Evolutionary conservation across 2,888 invertebrate species (phyloP), one percentile per base, ranked within the genome.

Genomic region (Acronicta alni): DNA sequence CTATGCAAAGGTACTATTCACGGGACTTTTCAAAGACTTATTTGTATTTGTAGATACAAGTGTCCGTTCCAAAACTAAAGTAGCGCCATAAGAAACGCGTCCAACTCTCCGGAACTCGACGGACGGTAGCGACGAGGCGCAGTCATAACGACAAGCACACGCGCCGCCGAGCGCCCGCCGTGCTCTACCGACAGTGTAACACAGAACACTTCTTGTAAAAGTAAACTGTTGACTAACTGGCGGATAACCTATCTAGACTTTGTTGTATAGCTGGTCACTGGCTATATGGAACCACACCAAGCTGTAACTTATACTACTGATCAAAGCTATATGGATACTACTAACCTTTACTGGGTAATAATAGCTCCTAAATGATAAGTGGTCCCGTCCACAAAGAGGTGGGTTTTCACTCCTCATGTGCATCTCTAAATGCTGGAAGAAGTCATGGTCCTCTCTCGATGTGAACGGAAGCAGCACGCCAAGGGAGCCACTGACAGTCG

Each of bases 371-470:
- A 97, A 99, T 0, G 99, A 98, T 26, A 99, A 95, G 89, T 99
- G 99, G 90, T 99, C 99, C 17, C 99, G 95, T 0, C 99, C 99
- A 91, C 99, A 99, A 0, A 99, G 92, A 0, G 99, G 99, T 0
- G 99, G 96, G 90, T 99, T 97, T 89, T 99, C 99, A 70, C 98
- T 98, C 51, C 99, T 95, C 98, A 99, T 98, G 89, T 99, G 99
- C 99, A 99, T 99, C 91, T 99, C 99, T 67, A 99, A 94, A 92
- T 99, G 99, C 86, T 99, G 99, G 94, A 99, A 99, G 89, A 99
- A 99, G 87, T 99, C 99, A 80, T 99, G 99, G 89, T 99, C 99
- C 94, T 99, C 99, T 79, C 98, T 96, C 16, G 98, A 98, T 0
- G 98, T 98, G 84, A 99, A 99, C 0, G 99, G 98, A 17, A 99